These are phyloP conservation scores for Selenia dentaria DNA, from an alignment of 2,888 invertebrate species.

Conservation along the genomic window DNA sequence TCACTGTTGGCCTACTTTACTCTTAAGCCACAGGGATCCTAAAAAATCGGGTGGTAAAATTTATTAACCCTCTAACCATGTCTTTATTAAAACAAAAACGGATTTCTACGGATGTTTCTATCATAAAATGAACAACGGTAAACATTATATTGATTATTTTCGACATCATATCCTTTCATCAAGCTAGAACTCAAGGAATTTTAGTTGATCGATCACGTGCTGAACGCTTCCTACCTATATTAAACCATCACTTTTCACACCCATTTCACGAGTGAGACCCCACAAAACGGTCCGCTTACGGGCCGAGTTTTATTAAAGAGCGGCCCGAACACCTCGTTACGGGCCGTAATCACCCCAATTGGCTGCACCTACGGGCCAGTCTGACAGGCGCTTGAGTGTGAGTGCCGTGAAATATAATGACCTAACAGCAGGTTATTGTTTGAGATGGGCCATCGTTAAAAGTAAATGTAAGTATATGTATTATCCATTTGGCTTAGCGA, in stretches of 20 bases:
- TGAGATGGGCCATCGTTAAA: constrained; percentile 27
- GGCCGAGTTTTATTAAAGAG: constrained; percentile 32
- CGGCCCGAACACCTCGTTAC: constrained; percentile 38
- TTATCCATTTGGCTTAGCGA: too few relatives aligned
- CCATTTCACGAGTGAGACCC: constrained; percentile 26
- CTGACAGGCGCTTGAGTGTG: constrained; percentile 25
- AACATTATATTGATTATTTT: too few relatives aligned
- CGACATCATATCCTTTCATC: too few relatives aligned
- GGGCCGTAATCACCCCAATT: constrained; percentile 38
- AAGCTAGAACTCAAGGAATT: too few relatives aligned
- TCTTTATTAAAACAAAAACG: too few relatives aligned
- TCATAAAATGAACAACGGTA: too few relatives aligned
- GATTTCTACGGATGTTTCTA: too few relatives aligned
- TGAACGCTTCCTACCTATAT: neutral
- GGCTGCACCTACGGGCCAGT: constrained; percentile 35
- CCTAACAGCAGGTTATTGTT: constrained; percentile 33
- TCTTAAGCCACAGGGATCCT: too few relatives aligned
- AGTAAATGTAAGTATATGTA: too few relatives aligned
- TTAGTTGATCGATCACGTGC: neutral
- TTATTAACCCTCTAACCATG: too few relatives aligned
- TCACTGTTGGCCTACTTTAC: too few relatives aligned
- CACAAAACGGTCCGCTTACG: constrained; percentile 16
- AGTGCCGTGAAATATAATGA: constrained; percentile 34
- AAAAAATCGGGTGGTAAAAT: too few relatives aligned
- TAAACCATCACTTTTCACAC: constrained; percentile 21